Percentiles rank a stretch among this genome's conserved stretches.
Conservation (phyloP, 2,888 invertebrate genomes). For the Choreutis nemorana region DNA sequence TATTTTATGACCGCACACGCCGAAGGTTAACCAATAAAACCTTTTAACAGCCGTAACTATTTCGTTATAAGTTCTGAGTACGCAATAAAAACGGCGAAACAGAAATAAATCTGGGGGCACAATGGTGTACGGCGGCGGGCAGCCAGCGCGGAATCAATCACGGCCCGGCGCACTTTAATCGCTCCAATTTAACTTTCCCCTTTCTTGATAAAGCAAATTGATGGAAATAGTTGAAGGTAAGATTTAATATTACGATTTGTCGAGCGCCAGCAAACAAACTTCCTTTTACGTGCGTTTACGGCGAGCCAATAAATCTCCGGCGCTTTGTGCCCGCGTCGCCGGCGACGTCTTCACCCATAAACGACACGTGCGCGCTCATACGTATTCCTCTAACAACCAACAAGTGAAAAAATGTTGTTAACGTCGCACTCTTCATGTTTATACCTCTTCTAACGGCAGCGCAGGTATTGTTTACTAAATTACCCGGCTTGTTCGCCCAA, state of each 20-base stretch:
- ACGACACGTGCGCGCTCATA: conserved; percentile 47
- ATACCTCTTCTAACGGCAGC: conserved; percentile 20
- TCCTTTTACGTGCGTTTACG: conserved; percentile 41
- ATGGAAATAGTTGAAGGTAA: conserved; percentile 50
- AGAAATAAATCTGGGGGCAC: conserved; percentile 57
- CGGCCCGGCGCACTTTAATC: conserved; percentile 38
- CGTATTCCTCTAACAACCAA: conserved; percentile 42
- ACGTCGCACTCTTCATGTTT: conserved; percentile 27
- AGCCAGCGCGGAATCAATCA: conserved; percentile 39
- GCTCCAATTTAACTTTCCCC: conserved; percentile 53
- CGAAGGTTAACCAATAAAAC: conserved; percentile 66
- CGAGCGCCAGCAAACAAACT: conserved; percentile 38
- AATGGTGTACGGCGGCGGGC: conserved; percentile 25
- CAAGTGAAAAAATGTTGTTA: conserved; percentile 42
- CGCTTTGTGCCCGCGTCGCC: conserved; percentile 37
- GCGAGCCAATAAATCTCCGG: conserved; percentile 44
- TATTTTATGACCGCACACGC: conserved; percentile 61
- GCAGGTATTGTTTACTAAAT: conserved; percentile 24
- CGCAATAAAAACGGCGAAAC: conserved; percentile 61
- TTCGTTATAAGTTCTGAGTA: conserved; percentile 64
- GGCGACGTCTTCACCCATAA: conserved; percentile 47
- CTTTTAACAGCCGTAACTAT: conserved; percentile 65
- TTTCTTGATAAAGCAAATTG: conserved; percentile 46
- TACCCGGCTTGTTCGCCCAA: conserved; percentile 10
- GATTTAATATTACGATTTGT: conserved; percentile 42